Evolutionary conservation across 1,140 invertebrate species (phyloP), one percentile per base, ranked within the genome.

Genomic region (Pantala flavescens): DNA sequence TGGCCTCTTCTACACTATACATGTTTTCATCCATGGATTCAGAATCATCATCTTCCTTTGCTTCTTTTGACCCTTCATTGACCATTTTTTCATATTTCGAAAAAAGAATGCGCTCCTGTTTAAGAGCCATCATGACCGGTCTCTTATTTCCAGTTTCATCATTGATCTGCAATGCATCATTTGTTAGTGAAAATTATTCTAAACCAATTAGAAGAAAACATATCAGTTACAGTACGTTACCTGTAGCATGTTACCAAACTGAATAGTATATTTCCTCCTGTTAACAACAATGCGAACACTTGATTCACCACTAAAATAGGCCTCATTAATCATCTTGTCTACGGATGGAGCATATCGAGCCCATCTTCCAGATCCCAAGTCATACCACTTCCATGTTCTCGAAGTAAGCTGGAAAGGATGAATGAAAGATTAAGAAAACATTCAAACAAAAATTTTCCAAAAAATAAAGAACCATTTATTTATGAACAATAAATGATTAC

Each of bases 331-430:
- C 0, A 89, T 83, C 78, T 91, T 89, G 81, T 95, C 95, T 77
- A 94, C 94, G 9, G 85, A 79, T 5, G 87, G 81, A 0, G 89
- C 89, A 79, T 95, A 95, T 28, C 87, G 83, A 72, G 88, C 91
- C 94, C 94, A 96, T 79, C 91, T 90, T 10, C 92, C 91, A 14
- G 88, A 89, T 19, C 89, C 88, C 24, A 93, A 85, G 80, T 96
- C 93, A 81, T 93, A 95, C 93, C 93, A 95, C 79, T 93, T 92
- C 94, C 93, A 96, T 1, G 86, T 81, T 70, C 88, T 86, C 70
- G 84, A 85, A 76, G 78, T 83, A 73, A 83, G 80, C 78, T 78
- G 24, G 49, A 19, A 19, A 63, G 12, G 12, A 63, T 21, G 16
- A 49, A 16, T 49, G 9, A 49, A 49, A 49, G 0, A 81, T 78